Conservation (phyloP, 2,113 vertebrate genomes). For the Dicerorhinus sumatrensis region DNA sequence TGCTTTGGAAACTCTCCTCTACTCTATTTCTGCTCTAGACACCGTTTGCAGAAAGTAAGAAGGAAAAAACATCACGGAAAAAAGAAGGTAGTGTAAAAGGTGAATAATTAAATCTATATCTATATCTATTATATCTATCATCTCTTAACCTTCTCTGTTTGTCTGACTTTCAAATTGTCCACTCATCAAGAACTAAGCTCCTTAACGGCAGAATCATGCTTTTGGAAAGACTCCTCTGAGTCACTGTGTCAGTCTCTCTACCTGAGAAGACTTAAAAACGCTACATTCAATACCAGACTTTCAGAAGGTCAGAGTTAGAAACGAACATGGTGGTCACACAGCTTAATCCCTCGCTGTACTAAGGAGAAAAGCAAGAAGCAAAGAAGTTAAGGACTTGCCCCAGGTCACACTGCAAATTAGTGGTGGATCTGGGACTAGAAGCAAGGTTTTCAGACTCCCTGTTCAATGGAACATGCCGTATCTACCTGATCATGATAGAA, state of each 20-base stretch:
- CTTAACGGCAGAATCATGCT: background rate
- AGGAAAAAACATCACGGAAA: background rate
- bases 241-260: background rate
- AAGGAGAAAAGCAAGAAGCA: background rate
- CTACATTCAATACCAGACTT: background rate
- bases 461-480: background rate
- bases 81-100: background rate
- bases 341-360: background rate
- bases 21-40: conserved; percentile 8
- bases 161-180: background rate
- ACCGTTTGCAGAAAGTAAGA: background rate
- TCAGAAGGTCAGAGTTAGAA: background rate
- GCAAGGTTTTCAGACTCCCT: background rate
- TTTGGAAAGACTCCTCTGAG: background rate
- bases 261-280: background rate
- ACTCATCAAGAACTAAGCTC: background rate
- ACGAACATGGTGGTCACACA: background rate
- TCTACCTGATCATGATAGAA: background rate
- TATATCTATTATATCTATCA: background rate
- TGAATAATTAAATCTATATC: background rate
- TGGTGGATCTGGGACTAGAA: background rate
- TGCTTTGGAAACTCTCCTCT: background rate
- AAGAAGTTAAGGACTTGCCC: background rate
- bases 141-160: background rate
- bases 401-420: background rate